Evolutionary conservation across 1,140 invertebrate species (phyloP).

Genomic region (Drosophila kikkawai): DNA sequence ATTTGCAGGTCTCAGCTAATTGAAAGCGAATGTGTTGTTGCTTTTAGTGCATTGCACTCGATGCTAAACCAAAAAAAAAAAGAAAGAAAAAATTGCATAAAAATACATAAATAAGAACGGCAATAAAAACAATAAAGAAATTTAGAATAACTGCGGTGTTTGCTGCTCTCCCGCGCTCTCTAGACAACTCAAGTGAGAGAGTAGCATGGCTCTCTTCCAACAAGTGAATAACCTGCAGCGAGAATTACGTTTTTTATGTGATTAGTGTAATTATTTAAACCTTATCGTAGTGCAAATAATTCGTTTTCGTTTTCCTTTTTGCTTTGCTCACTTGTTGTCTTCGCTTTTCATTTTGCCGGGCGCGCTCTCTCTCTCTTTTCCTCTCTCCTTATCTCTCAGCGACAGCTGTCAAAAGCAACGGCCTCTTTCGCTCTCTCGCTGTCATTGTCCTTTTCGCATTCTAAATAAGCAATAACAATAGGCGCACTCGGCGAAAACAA

Average conservation of each 20-base stretch:
- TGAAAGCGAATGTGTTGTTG: constrained; percentile 61
- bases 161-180: constrained; percentile 6
- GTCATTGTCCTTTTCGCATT: constrained; percentile 53
- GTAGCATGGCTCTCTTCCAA: neutral
- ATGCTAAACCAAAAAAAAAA: constrained; percentile 33
- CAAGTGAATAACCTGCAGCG: constrained; percentile 16
- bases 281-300: constrained; percentile 44
- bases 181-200: constrained; percentile 6
- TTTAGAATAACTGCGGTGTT: constrained; percentile 10
- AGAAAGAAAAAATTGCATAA: constrained; percentile 55
- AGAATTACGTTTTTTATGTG: constrained; percentile 12
- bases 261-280: constrained; percentile 43
- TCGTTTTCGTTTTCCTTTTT: constrained; percentile 29
- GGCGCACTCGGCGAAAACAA: constrained; percentile 30
- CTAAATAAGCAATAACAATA: constrained; percentile 54
- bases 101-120: constrained; percentile 59
- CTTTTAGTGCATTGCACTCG: constrained; percentile 65
- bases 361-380: constrained; percentile 27
- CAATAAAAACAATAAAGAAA: constrained; percentile 40
- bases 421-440: constrained; percentile 13
- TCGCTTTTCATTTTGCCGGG: constrained; percentile 57
- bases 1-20: constrained; percentile 67
- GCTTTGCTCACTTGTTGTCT: constrained; percentile 71
- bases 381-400: constrained; percentile 21
- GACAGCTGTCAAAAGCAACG: constrained; percentile 22